phyloP scores from a whole-genome alignment of 2,113 vertebrate species.

The Merops nubicus region DNA sequence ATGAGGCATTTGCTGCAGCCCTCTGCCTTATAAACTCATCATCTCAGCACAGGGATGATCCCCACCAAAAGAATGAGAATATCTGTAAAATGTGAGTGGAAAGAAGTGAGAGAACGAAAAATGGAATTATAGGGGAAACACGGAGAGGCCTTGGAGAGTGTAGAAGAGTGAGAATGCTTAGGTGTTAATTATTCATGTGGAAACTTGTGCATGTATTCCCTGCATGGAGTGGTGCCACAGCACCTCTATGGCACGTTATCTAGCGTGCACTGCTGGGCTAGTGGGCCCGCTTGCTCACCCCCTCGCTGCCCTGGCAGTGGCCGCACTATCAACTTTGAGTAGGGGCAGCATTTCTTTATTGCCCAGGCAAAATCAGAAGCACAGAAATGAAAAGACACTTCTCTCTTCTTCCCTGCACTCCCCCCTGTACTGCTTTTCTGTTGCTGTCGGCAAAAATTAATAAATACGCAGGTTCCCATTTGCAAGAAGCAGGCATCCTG shows the following conservation, averaged over 20 bases:
- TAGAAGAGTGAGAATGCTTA: not conserved
- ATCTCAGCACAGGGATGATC: not conserved
- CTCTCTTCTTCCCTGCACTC: not conserved
- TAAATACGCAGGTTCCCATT: not conserved
- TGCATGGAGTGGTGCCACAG: fast-evolving
- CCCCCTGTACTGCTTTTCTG: not conserved
- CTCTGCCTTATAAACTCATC: not conserved
- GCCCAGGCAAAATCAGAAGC: not conserved
- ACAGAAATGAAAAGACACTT: not conserved
- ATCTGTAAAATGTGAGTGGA: not conserved
- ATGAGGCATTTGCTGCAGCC: not conserved
- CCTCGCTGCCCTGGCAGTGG: not conserved
- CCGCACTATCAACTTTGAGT: not conserved
- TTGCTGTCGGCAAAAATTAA: not conserved
- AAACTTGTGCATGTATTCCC: not conserved
- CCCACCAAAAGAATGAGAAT: not conserved
- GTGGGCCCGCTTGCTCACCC: fast-evolving
- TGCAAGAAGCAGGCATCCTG: not conserved
- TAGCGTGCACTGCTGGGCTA: not conserved
- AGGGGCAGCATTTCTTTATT: not conserved
- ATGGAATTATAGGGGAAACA: not conserved
- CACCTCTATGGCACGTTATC: not conserved
- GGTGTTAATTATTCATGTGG: not conserved
- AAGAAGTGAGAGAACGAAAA: not conserved
- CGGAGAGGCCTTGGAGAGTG: fast-evolving